phyloP scores from a whole-genome alignment of 1,140 invertebrate species.

The Eciton burchellii region DNA sequence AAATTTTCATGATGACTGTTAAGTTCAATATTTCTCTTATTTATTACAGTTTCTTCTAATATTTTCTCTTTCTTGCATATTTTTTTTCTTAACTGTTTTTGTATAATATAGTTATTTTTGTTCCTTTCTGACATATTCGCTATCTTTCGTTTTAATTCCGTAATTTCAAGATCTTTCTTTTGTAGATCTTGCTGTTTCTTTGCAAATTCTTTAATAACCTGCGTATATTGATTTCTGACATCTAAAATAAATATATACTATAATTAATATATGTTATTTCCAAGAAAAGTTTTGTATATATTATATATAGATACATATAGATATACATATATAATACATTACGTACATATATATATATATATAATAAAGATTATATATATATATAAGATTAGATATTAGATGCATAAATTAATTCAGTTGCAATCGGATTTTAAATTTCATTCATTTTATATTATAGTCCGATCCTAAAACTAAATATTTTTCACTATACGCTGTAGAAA shows the following conservation, averaged over 20 bases:
- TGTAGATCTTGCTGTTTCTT: slow-evolving; percentile 58
- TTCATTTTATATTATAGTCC: too few species aligned
- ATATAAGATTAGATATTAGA: too few species aligned
- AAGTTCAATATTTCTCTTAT: slow-evolving; percentile 42
- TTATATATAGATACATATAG: too few species aligned
- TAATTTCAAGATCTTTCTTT: slow-evolving; percentile 65
- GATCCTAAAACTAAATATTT: too few species aligned
- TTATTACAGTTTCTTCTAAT: slow-evolving; percentile 2
- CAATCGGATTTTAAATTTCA: too few species aligned
- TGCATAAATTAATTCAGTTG: too few species aligned
- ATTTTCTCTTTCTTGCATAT: slow-evolving; percentile 37
- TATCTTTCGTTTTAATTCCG: slow-evolving; percentile 61
- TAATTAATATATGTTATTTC: too few species aligned
- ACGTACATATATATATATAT: too few species aligned
- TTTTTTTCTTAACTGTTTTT: slow-evolving; percentile 2
- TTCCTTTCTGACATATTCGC: slow-evolving; percentile 26
- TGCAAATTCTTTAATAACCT: slow-evolving; percentile 57
- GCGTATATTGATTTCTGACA: slow-evolving; percentile 47
- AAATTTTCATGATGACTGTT: slow-evolving; percentile 30
- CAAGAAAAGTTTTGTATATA: too few species aligned
- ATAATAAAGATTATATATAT: too few species aligned
- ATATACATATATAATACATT: too few species aligned
- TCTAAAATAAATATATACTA: slow-evolving; percentile 42
- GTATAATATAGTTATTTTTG: slow-evolving; percentile 58
- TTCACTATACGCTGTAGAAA: too few species aligned